These are phyloP conservation scores for Cryptophagus acutangulus DNA, from an alignment of 2,888 invertebrate genomes.

Conservation along the genomic window DNA sequence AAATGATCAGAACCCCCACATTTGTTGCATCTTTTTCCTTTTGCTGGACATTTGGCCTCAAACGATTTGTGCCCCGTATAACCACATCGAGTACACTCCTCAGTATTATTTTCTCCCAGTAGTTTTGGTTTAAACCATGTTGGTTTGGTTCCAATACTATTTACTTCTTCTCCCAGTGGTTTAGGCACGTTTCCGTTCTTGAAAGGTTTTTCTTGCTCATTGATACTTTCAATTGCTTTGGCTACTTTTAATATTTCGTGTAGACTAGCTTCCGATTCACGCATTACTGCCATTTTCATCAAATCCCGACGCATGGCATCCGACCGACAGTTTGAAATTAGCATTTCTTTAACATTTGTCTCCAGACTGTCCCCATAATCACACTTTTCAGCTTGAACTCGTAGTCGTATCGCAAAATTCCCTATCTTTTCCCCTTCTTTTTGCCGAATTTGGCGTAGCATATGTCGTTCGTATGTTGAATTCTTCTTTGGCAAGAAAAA, in stretches of 20 bases:
- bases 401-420: slow-evolving; percentile 31
- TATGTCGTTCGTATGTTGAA: slow-evolving; percentile 30
- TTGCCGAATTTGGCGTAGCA: slow-evolving; percentile 31
- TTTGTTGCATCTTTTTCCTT: slow-evolving; percentile 20
- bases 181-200: no score
- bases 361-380: slow-evolving; percentile 23
- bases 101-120: no score
- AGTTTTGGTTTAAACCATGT: no score
- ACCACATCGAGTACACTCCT: no score
- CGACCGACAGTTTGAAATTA: slow-evolving; percentile 24
- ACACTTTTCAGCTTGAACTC: slow-evolving; percentile 20
- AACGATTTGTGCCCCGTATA: slow-evolving; percentile 16
- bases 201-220: slow-evolving; percentile 11
- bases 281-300: no score
- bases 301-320: slow-evolving; percentile 19
- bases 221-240: slow-evolving; percentile 20
- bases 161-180: slow-evolving; percentile 4
- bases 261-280: no score
- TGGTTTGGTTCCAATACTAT: no score
- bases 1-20: slow-evolving; percentile 28
- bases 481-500: slow-evolving; percentile 31
- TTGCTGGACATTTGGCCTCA: slow-evolving; percentile 24
- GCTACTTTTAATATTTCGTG: slow-evolving; percentile 20
- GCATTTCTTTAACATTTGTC: slow-evolving; percentile 30
- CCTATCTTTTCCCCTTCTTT: slow-evolving; percentile 35